These are phyloP conservation scores for Ambastaia sidthimunki DNA, from an alignment of 2,797 vertebrate genomes.

Conservation along the genomic window DNA sequence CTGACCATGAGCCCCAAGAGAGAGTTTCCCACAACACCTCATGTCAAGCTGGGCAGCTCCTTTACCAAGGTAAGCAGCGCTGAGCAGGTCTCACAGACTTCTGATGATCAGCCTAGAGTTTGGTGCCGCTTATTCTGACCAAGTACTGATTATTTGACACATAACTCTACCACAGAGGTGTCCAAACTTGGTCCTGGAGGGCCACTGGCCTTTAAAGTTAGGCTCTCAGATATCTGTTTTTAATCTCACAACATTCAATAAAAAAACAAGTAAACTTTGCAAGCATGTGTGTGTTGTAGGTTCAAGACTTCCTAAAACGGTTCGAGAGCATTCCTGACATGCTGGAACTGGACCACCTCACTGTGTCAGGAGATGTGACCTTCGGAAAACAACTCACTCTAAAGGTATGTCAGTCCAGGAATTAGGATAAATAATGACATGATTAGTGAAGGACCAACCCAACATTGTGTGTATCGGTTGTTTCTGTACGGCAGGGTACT, in stretches of 20 bases:
- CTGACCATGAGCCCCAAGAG: conserved; percentile 88
- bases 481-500: conserved; percentile 82
- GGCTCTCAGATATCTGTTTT: too few relatives aligned
- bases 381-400: conserved; percentile 88
- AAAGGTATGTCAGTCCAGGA: conserved; percentile 73
- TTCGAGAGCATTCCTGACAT: conserved; percentile 91
- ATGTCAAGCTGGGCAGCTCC: conserved; percentile 88
- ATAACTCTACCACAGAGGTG: too few relatives aligned
- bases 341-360: conserved; percentile 90
- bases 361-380: conserved; percentile 90
- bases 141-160: background rate
- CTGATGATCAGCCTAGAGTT: background rate
- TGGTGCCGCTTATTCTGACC: background rate
- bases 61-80: conserved; percentile 83
- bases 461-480: background rate
- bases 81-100: background rate
- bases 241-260: background rate
- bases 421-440: background rate
- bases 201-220: background rate
- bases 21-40: conserved; percentile 87
- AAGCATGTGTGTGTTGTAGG: conserved; percentile 69
- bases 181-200: too few relatives aligned
- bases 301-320: conserved; percentile 85
- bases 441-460: background rate
- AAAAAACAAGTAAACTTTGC: background rate